Conservation (phyloP, 2,797 vertebrate genomes). For the Atherinosoma microstoma region DNA sequence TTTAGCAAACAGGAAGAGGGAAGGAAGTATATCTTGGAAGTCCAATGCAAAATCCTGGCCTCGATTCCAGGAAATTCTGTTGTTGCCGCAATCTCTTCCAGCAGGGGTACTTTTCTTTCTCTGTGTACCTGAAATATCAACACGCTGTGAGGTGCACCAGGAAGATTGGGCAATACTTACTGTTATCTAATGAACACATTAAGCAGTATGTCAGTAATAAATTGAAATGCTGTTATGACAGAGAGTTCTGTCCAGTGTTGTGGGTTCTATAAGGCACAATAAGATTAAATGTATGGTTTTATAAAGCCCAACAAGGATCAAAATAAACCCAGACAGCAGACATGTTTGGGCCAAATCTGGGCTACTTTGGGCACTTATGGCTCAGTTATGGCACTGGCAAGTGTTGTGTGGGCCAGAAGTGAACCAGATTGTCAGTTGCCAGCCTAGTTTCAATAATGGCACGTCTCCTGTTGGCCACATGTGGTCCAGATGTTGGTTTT, state of each 20-base stretch:
- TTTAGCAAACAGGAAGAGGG: conserved; percentile 55
- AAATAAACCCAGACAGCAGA: neutral
- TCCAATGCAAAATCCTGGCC: neutral
- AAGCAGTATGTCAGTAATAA: neutral
- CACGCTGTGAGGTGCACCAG: neutral
- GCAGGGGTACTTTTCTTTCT: conserved; percentile 1
- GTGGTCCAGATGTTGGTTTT: neutral
- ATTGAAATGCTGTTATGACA: neutral
- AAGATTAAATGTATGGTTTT: neutral
- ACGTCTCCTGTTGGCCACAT: neutral
- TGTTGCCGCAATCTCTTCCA: conserved; percentile 33
- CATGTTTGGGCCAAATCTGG: neutral
- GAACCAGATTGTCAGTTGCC: too few species aligned
- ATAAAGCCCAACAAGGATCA: neutral
- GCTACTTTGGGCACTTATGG: too few species aligned
- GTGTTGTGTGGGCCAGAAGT: too few species aligned
- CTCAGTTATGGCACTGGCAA: too few species aligned
- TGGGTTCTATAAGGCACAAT: neutral
- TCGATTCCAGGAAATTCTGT: conserved; percentile 51
- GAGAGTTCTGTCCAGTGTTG: neutral
- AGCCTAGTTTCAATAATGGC: neutral
- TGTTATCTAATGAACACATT: neutral
- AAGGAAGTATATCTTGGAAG: conserved; percentile 40
- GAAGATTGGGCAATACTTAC: neutral
- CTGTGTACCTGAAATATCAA: conserved; percentile 8